phyloP scores from a whole-genome alignment of 1,140 invertebrate genomes.

The Metopolophium dirhodum region DNA sequence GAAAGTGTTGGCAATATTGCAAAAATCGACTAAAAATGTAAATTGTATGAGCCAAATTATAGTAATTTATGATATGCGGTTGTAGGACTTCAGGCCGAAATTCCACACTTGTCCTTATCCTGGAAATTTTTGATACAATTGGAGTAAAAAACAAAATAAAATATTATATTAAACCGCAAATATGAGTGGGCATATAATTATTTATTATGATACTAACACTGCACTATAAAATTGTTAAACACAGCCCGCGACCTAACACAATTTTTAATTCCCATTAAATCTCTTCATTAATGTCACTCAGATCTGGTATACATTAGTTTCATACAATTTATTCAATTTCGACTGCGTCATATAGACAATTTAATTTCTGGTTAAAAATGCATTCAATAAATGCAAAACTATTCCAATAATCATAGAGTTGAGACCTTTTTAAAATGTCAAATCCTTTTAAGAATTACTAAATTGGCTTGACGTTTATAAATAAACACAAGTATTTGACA shows the following conservation, averaged over 20 bases:
- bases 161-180: not conserved
- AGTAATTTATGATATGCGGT: not conserved
- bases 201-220: not conserved
- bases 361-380: not conserved
- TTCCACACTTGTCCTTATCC: not conserved
- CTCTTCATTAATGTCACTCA: not conserved
- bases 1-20: conserved; percentile 18
- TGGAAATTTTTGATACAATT: not conserved
- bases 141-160: not conserved
- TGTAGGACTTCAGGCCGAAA: not conserved
- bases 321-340: not conserved
- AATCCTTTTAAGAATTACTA: not conserved
- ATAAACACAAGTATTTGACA: conserved; percentile 3
- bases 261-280: not conserved
- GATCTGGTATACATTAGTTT: not conserved
- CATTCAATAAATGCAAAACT: not conserved
- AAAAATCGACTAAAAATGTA: conserved; percentile 15
- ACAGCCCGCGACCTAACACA: not conserved
- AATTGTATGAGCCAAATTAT: conserved; percentile 8
- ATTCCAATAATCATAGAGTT: not conserved
- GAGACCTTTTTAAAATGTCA: not conserved
- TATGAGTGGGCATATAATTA: not conserved
- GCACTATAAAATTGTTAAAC: not conserved
- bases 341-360: not conserved
- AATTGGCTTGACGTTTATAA: not conserved